These are phyloP conservation scores for Scomberomorus guttatus DNA, from an alignment of 2,797 vertebrate species.

Conservation along the genomic window DNA sequence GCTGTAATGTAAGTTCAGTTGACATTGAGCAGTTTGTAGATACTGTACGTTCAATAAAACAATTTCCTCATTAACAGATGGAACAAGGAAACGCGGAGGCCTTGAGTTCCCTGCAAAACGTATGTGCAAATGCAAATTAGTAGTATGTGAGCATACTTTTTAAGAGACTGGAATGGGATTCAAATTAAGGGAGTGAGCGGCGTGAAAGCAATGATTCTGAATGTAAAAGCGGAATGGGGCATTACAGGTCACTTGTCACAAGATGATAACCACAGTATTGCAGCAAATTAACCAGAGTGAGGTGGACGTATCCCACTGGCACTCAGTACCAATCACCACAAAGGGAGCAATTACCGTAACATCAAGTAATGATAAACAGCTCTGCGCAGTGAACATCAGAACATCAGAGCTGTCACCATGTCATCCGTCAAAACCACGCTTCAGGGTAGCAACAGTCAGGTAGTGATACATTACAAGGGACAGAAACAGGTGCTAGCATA, in stretches of 20 bases:
- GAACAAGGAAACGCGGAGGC: neutral
- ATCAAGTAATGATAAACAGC: slow-evolving; percentile 86
- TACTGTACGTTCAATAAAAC: neutral
- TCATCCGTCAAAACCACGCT: slow-evolving; percentile 79
- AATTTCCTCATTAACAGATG: neutral
- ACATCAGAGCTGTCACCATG: slow-evolving; percentile 79
- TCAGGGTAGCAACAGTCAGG: slow-evolving; percentile 75
- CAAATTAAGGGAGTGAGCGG: neutral
- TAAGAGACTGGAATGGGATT: neutral
- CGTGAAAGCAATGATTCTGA: neutral
- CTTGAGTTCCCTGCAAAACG: neutral
- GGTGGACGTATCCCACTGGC: slow-evolving; percentile 63
- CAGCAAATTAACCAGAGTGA: slow-evolving; percentile 63
- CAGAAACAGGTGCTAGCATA: slow-evolving; percentile 85
- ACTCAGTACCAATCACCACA: slow-evolving; percentile 77
- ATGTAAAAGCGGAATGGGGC: slow-evolving; percentile 15
- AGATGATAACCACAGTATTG: slow-evolving; percentile 40
- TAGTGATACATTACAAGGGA: slow-evolving; percentile 80
- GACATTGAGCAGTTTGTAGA: neutral
- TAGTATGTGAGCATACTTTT: neutral
- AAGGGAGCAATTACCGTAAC: slow-evolving; percentile 79
- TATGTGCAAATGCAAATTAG: neutral
- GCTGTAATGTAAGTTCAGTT: neutral
- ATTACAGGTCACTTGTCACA: slow-evolving; percentile 52
- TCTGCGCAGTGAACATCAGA: slow-evolving; percentile 75